Conservation (phyloP, 2,888 invertebrate genomes). For the Dryadula phaetusa region DNA sequence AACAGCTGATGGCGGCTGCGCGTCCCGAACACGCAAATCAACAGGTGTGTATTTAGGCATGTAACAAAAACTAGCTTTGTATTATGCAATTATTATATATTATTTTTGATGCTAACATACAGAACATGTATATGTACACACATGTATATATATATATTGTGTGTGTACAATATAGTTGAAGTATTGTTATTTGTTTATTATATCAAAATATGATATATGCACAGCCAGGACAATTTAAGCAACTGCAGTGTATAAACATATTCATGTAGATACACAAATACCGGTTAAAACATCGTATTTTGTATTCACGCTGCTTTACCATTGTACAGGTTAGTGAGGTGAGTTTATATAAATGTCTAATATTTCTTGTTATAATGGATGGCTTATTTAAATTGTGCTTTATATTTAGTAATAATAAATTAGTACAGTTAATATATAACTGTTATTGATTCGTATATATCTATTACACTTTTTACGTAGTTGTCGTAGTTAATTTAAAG, state of each 20-base stretch:
- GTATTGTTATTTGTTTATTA: slow-evolving; percentile 5
- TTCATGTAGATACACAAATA: slow-evolving; percentile 17
- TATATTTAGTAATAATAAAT: background rate
- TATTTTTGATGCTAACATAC: background rate
- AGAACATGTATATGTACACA: background rate
- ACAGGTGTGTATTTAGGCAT: slow-evolving; percentile 60
- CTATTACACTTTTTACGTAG: too few relatives aligned
- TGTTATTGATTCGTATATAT: too few relatives aligned
- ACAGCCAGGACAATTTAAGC: slow-evolving; percentile 4
- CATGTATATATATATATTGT: background rate
- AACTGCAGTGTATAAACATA: slow-evolving; percentile 10
- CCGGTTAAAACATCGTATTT: slow-evolving; percentile 45
- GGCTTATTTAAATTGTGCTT: background rate
- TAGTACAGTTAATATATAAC: too few relatives aligned
- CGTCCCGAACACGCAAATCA: slow-evolving; percentile 75
- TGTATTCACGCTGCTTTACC: slow-evolving; percentile 71
- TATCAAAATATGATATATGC: slow-evolving; percentile 2
- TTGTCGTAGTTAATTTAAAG: too few relatives aligned
- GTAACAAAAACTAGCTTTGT: background rate
- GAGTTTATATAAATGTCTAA: slow-evolving; percentile 50
- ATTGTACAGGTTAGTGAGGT: slow-evolving; percentile 75
- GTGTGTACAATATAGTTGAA: background rate
- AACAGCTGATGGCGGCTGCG: slow-evolving; percentile 73
- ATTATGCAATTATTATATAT: slow-evolving; percentile 1
- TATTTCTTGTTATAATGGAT: background rate